phyloP scores from a whole-genome alignment of 2,797 vertebrate species.

The Microchirus variegatus region DNA sequence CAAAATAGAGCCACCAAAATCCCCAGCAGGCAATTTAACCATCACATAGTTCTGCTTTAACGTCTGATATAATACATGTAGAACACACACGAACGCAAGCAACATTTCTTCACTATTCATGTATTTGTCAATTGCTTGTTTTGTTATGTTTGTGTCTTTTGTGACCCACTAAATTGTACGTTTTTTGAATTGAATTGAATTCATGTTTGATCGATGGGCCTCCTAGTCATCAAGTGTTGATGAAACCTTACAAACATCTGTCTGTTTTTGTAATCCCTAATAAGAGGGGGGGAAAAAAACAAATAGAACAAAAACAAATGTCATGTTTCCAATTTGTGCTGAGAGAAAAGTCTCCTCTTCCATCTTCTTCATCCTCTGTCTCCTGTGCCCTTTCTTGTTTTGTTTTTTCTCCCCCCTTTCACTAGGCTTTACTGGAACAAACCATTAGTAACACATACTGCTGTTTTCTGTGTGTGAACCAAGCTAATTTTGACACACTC shows the following conservation, averaged over 20 bases:
- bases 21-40: no score
- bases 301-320: neutral
- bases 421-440: conserved; percentile 56
- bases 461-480: conserved; percentile 62
- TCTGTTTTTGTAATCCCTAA: conserved; percentile 40
- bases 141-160: no score
- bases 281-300: conserved; percentile 20
- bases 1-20: no score
- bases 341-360: conserved; percentile 29
- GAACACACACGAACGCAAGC: no score
- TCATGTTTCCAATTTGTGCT: conserved; percentile 39
- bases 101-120: no score
- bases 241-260: conserved; percentile 9
- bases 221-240: conserved; percentile 8
- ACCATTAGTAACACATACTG: conserved; percentile 64
- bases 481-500: conserved; percentile 64
- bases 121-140: no score
- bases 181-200: no score
- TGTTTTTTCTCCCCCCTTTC: conserved; percentile 25
- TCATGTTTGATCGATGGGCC: neutral
- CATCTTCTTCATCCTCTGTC: conserved; percentile 28
- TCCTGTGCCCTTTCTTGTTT: conserved; percentile 35
- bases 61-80: no score
- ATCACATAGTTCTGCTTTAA: no score
- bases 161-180: no score